These are phyloP conservation scores for Drosophila pachea DNA, from an alignment of 1,140 invertebrate genomes.

Conservation along the genomic window DNA sequence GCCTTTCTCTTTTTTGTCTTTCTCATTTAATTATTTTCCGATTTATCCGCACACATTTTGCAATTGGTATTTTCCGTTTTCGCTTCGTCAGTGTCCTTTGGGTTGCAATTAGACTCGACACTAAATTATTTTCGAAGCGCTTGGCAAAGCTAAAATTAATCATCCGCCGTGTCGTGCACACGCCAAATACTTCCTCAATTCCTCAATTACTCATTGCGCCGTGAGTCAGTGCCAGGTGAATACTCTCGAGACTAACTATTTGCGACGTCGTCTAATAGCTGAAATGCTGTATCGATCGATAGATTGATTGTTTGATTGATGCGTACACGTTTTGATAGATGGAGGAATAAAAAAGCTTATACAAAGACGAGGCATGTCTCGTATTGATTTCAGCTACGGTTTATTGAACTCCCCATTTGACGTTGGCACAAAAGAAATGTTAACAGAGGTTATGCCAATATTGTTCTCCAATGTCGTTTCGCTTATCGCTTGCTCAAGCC, in stretches of 20 bases:
- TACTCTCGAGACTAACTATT: slow-evolving; percentile 5
- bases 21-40: slow-evolving; percentile 63
- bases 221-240: slow-evolving; percentile 35
- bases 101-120: slow-evolving; percentile 69
- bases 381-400: slow-evolving; percentile 27
- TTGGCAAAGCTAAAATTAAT: slow-evolving; percentile 60
- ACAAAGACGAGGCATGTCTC: slow-evolving; percentile 13
- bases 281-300: slow-evolving; percentile 30
- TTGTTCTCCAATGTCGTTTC: slow-evolving; percentile 28
- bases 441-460: background rate
- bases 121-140: slow-evolving; percentile 59
- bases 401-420: slow-evolving; percentile 17
- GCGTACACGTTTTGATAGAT: background rate
- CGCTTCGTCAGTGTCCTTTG: slow-evolving; percentile 45
- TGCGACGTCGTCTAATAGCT: slow-evolving; percentile 12
- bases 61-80: slow-evolving; percentile 41
- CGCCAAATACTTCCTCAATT: slow-evolving; percentile 30
- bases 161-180: slow-evolving; percentile 51
- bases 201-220: slow-evolving; percentile 32
- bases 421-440: background rate
- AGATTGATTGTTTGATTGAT: slow-evolving; percentile 52
- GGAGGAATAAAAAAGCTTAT: background rate
- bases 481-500: slow-evolving; percentile 44
- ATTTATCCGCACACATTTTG: slow-evolving; percentile 72
- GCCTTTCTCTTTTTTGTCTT: slow-evolving; percentile 47